These are phyloP conservation scores for Thaumatotibia leucotreta DNA, from an alignment of 1,140 invertebrate species.

Conservation along the genomic window DNA sequence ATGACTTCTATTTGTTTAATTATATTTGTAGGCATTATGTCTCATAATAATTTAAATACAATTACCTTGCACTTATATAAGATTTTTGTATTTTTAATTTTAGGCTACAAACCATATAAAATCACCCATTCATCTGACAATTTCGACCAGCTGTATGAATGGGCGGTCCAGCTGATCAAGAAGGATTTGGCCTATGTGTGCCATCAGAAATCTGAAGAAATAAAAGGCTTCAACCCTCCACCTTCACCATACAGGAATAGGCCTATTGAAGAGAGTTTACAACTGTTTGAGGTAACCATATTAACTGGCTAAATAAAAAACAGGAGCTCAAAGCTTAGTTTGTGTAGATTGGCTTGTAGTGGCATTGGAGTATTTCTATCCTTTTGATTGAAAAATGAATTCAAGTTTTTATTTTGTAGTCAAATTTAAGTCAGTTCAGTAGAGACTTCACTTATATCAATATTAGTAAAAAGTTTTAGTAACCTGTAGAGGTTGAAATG, in stretches of 20 bases:
- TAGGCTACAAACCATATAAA: constrained; percentile 94
- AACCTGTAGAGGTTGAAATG: too few species aligned
- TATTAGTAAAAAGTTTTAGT: too few species aligned
- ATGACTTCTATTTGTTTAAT: too few species aligned
- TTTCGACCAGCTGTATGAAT: constrained; percentile 96
- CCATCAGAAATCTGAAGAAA: constrained; percentile 96
- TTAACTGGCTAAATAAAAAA: too few species aligned
- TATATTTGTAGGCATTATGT: too few species aligned
- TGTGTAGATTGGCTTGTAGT: too few species aligned
- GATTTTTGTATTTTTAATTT: constrained; percentile 26
- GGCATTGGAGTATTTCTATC: too few species aligned
- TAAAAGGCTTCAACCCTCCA: constrained; percentile 96
- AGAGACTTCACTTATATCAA: too few species aligned
- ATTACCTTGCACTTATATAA: neutral
- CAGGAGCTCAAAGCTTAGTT: too few species aligned
- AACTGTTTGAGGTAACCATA: constrained; percentile 93
- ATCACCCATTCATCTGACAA: constrained; percentile 98
- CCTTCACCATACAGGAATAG: constrained; percentile 97
- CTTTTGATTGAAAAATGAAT: too few species aligned
- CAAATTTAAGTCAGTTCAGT: too few species aligned
- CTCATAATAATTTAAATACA: neutral
- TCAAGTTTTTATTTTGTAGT: too few species aligned
- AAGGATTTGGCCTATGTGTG: constrained; percentile 97
- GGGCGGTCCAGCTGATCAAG: constrained; percentile 91
- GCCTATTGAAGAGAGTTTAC: constrained; percentile 91